Evolutionary conservation across 2,888 invertebrate species (phyloP).

Genomic region (Hermaeophaga mercurialis): DNA sequence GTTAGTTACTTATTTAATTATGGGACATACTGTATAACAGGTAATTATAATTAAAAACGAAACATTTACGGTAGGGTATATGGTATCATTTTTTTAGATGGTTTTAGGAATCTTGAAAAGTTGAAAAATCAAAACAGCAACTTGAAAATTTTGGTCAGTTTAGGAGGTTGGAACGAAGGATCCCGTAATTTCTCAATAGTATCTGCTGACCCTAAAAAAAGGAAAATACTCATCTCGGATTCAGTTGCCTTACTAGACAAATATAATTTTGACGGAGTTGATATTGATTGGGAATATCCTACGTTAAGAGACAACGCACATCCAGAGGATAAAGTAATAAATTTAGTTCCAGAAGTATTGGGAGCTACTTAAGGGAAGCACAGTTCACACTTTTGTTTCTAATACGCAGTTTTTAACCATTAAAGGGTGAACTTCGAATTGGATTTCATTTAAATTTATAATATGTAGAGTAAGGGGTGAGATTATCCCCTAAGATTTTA

Average conservation of each 20-base stretch:
- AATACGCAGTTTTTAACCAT: too few species aligned
- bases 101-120: conserved; percentile 18
- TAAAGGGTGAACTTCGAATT: too few species aligned
- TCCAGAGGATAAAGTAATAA: conserved; percentile 36
- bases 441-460: too few species aligned
- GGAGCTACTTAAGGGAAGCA: too few species aligned
- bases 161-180: conserved; percentile 71
- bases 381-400: too few species aligned
- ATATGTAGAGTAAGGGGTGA: too few species aligned
- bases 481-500: too few species aligned
- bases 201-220: conserved; percentile 52
- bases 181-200: conserved; percentile 54
- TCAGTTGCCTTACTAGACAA: conserved; percentile 29
- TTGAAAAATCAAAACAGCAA: conserved; percentile 61
- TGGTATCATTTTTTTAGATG: conserved; percentile 18
- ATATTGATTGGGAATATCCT: conserved; percentile 87
- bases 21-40: too few species aligned
- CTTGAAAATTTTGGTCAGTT: conserved; percentile 64
- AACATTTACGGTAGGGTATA: too few species aligned
- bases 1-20: too few species aligned
- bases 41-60: too few species aligned
- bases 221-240: conserved; percentile 19
- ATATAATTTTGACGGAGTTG: conserved; percentile 80
- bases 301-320: conserved; percentile 53
- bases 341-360: too few species aligned